Evolutionary conservation across 2,888 invertebrate genomes (phyloP), one percentile per base, ranked within the genome.

Genomic region (Microchrysa polita): DNA sequence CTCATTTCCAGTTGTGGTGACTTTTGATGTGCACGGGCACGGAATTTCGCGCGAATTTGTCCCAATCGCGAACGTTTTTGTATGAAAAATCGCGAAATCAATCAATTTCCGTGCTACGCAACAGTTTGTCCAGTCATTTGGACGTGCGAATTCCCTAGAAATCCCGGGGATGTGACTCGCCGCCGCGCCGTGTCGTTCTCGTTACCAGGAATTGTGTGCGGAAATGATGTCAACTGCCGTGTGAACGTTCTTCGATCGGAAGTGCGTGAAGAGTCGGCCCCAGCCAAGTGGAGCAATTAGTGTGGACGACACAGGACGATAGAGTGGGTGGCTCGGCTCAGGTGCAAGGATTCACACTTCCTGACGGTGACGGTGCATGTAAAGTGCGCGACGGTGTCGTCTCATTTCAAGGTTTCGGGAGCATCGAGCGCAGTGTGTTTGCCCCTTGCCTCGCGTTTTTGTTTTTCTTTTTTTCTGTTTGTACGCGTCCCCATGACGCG

Each of bases 221-320:
- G 61, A 65, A 65, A 65, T 48, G 65, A 65, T 65, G 65, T 65
- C 65, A 65, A 65, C 48, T 44, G n/a, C n/a, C 63, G 16, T 42
- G 63, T 42, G 42, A 12, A 9, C 42, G 42, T 12, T 42, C 7
- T 7, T 42, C 18, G 44, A 63, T 16, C 10, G 44, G 16, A 42
- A 34, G 16, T 20, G 63, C 42, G 20, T 5, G 63, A n/a, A n/a
- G n/a, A 16, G 14, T 34, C 27, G 27, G 2, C 16, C n/a, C n/a
- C n/a, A n/a, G 48, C 12, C 5, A 4, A 12, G 48, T 48, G 48
- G 12, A 12, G 48, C 10, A 4, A 12, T n/a, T 4, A 12, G 48
- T 12, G 14, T 48, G 48, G 2, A 5, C 10, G 14, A n/a, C 4
- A 12, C 2, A 12, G 48, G 16, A n/a, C 16, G 14, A n/a, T 4